Evolutionary conservation across 1,140 invertebrate species (phyloP).

Genomic region (Ylistrum balloti): DNA sequence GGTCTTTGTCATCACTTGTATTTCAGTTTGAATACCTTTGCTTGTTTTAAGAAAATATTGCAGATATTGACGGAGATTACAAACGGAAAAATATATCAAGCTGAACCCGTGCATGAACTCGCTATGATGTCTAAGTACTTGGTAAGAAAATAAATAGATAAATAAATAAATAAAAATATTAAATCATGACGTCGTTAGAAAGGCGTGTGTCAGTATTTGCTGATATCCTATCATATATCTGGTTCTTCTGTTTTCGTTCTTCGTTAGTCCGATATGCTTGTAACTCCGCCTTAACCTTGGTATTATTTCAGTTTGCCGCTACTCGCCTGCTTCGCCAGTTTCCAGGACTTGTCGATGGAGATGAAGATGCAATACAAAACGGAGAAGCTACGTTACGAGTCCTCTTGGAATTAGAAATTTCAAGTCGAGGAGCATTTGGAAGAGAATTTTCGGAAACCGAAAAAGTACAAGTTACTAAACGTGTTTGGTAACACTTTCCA

Average conservation of each 20-base stretch:
- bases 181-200: too few species aligned
- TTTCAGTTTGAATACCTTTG: too few species aligned
- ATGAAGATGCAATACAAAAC: neutral
- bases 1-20: too few species aligned
- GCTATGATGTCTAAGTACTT: neutral
- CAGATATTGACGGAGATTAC: neutral
- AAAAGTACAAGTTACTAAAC: neutral
- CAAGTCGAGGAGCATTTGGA: neutral
- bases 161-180: too few species aligned
- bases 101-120: neutral
- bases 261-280: neutral
- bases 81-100: neutral
- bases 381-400: neutral
- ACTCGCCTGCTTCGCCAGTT: neutral
- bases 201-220: too few species aligned
- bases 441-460: neutral
- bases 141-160: neutral
- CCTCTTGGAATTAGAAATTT: neutral
- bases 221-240: too few species aligned
- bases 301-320: neutral
- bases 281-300: neutral
- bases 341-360: neutral
- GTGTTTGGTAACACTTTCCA: too few species aligned
- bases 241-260: too few species aligned
- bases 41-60: neutral